phyloP scores from a whole-genome alignment of 2,797 vertebrate species.

The Calcarius lapponicus region DNA sequence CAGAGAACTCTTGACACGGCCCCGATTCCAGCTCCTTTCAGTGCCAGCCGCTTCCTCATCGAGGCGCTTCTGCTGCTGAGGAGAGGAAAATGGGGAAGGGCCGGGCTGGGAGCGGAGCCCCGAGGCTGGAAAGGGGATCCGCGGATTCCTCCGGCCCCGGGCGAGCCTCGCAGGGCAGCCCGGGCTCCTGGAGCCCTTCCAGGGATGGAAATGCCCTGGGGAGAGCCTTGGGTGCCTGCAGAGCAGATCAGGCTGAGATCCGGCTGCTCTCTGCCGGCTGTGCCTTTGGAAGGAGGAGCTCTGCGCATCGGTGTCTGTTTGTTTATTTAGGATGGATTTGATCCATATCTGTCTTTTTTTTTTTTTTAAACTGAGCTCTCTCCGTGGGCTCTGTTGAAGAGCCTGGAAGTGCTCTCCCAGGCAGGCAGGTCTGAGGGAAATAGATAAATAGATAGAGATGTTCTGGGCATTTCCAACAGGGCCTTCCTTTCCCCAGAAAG shows the following conservation, averaged over 20 bases:
- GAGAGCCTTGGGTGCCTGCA: fast-evolving
- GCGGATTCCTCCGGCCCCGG: neutral
- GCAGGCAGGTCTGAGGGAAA: neutral
- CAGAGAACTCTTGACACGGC: fast-evolving
- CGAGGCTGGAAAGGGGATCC: neutral
- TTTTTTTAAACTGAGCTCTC: neutral
- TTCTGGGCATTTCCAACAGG: neutral
- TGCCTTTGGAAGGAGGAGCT: neutral
- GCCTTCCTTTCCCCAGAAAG: neutral
- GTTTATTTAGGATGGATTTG: neutral
- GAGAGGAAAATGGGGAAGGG: neutral
- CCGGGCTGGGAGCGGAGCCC: neutral
- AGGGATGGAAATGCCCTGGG: neutral
- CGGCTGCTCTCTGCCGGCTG: neutral
- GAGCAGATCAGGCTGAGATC: neutral
- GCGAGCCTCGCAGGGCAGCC: neutral
- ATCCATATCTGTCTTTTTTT: neutral
- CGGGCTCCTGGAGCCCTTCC: neutral
- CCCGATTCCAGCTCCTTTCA: neutral
- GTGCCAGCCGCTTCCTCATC: neutral
- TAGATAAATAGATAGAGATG: neutral
- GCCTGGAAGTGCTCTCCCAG: neutral
- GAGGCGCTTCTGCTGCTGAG: neutral
- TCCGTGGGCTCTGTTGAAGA: neutral
- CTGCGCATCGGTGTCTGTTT: neutral